Evolutionary conservation across 2,888 invertebrate genomes (phyloP), one percentile per base, ranked within the genome.

Genomic region (Caenorhabditis panamensis): DNA sequence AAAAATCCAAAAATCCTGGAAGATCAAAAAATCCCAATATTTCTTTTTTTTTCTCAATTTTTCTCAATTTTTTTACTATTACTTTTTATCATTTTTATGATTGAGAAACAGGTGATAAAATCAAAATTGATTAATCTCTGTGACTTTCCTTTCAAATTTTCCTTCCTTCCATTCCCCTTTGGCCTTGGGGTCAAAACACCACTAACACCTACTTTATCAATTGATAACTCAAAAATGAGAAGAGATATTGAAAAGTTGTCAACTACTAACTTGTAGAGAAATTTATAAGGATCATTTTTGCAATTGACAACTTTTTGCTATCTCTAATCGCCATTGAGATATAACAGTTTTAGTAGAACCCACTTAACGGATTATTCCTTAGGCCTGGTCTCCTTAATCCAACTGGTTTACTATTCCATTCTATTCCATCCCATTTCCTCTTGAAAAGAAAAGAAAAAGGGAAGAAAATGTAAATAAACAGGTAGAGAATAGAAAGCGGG

Each of bases 91-190:
- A 41, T 2, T 13, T 41, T 6, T n/a, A n/a, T n/a, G n/a, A n/a
- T 6, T 2, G 13, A 18, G 37, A 36, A 44, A 54, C 66, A 66
- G 44, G 66, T 66, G 66, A 66, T 66, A 44, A 51, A 37, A 54
- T 18, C 4, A 8, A 37, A 9, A 18, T 2, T 16, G 22, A 18
- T 20, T 18, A 4, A 44, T 61, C 37, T 64, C 53, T 64, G 22
- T 9, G 22, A 47, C 13, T 26, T 61, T 5, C 47, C 13, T 61
- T 22, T 69, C 31, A 22, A 16, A 20, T 4, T 66, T 44, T 20
- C 28, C 41, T 6, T 41, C 13, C 41, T 13, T 13, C 41, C 8
- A 41, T 41, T 51, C 18, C 47, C 18, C 47, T 18, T 49, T 31
- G 31, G 9, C 31, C 31, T 6, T 6, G 9, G n/a, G n/a, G n/a